A percentile compares a stretch with the other conserved stretches of the same genome.
These are phyloP conservation scores for Petrophora chlorosata DNA, from an alignment of 2,888 invertebrate genomes.

Conservation along the genomic window DNA sequence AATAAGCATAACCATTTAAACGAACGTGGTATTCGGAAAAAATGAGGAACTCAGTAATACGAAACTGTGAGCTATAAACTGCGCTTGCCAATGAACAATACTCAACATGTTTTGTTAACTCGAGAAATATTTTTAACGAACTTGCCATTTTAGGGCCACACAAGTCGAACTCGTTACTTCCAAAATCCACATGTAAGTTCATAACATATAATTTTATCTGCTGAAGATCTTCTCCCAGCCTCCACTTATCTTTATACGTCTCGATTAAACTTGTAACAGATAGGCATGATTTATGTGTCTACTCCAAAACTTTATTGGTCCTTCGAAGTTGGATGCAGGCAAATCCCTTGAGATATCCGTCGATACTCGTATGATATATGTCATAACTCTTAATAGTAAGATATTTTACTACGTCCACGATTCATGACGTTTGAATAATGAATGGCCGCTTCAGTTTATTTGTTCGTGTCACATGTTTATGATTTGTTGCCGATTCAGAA, in stretches of 20 bases:
- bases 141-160: slow-evolving; percentile 30
- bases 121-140: slow-evolving; percentile 22
- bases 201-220: slow-evolving; percentile 22
- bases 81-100: slow-evolving; percentile 13
- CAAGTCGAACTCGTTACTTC: slow-evolving; percentile 17
- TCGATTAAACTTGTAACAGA: slow-evolving; percentile 52
- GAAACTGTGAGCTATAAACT: slow-evolving; percentile 23
- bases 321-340: slow-evolving; percentile 44
- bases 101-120: slow-evolving; percentile 26
- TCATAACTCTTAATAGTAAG: slow-evolving; percentile 40
- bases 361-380: slow-evolving; percentile 45
- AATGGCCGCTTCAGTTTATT: slow-evolving; percentile 34
- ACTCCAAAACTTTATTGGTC: slow-evolving; percentile 53
- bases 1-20: slow-evolving; percentile 16
- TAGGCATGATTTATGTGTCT: slow-evolving; percentile 52
- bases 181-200: slow-evolving; percentile 12
- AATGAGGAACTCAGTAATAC: slow-evolving; percentile 14
- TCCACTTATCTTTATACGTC: slow-evolving; percentile 29
- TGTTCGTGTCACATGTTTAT: slow-evolving; percentile 27
- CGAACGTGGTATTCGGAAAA: background rate
- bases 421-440: slow-evolving; percentile 34
- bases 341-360: slow-evolving; percentile 44
- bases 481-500: slow-evolving; percentile 34
- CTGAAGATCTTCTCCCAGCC: slow-evolving; percentile 37
- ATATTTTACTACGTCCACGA: slow-evolving; percentile 42